A percentile compares a stretch with the other conserved stretches of the same genome.
Evolutionary conservation across 2,113 vertebrate genomes (phyloP).

Genomic region (Abramis brama): DNA sequence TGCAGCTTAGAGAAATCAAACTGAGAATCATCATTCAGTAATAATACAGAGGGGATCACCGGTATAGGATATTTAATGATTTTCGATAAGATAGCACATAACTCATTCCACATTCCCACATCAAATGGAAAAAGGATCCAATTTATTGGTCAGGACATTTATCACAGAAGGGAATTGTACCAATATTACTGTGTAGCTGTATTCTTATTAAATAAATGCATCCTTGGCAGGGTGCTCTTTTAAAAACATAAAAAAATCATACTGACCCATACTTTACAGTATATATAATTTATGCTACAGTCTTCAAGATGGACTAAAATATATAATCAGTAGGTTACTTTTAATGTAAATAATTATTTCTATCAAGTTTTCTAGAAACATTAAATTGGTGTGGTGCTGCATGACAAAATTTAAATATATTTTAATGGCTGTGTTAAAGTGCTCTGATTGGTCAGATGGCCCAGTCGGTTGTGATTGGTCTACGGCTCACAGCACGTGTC

Average conservation of each 20-base stretch:
- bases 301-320: neutral
- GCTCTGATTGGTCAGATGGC: too few species aligned
- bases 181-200: neutral
- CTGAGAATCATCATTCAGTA: neutral
- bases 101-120: neutral
- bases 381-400: neutral
- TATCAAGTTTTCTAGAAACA: too few species aligned
- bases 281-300: too few species aligned
- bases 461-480: too few species aligned
- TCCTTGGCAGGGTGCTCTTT: neutral
- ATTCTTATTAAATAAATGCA: neutral
- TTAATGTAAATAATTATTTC: neutral
- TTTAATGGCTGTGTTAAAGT: neutral
- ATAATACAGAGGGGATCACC: neutral
- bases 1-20: neutral
- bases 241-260: neutral
- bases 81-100: neutral
- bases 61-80: neutral
- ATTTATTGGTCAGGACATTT: neutral
- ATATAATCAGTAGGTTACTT: neutral
- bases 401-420: neutral
- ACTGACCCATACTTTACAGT: too few species aligned
- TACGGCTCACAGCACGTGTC: too few species aligned
- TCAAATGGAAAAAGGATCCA: neutral
- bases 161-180: neutral